Conservation (phyloP, 2,113 vertebrate species). For the Agelaius phoeniceus region DNA sequence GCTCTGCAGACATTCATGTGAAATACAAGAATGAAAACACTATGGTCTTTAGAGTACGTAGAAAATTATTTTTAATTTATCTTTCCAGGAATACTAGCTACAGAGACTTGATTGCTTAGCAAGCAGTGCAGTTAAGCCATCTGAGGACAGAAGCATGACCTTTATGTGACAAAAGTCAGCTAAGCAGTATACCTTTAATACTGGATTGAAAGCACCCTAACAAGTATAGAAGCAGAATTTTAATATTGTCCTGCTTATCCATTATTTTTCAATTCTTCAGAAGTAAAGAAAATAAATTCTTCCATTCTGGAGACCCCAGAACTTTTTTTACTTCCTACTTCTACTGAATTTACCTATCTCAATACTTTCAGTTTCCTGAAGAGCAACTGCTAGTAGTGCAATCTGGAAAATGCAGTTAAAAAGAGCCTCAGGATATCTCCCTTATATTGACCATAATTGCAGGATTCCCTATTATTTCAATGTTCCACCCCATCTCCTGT, state of each 20-base stretch:
- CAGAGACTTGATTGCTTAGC: background rate
- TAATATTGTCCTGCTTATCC: background rate
- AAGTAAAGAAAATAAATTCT: background rate
- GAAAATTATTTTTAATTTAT: slow-evolving; percentile 13
- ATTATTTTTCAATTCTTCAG: background rate
- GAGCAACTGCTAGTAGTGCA: background rate
- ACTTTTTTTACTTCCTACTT: background rate
- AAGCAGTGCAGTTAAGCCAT: background rate
- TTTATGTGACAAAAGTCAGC: background rate
- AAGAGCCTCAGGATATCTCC: background rate
- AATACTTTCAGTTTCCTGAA: background rate
- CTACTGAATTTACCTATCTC: background rate
- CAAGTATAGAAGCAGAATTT: background rate
- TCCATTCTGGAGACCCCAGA: background rate
- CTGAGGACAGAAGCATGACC: background rate
- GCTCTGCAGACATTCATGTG: background rate
- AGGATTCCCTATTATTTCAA: background rate
- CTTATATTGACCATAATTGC: background rate
- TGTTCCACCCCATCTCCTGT: background rate
- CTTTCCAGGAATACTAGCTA: background rate
- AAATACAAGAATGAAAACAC: background rate
- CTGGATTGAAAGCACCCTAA: background rate
- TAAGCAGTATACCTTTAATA: background rate
- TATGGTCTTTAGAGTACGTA: background rate
- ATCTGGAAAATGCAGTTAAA: background rate